Conservation (phyloP, 30 jellyfish, hydroid and myxozoan species). For the Hydra vulgaris region DNA sequence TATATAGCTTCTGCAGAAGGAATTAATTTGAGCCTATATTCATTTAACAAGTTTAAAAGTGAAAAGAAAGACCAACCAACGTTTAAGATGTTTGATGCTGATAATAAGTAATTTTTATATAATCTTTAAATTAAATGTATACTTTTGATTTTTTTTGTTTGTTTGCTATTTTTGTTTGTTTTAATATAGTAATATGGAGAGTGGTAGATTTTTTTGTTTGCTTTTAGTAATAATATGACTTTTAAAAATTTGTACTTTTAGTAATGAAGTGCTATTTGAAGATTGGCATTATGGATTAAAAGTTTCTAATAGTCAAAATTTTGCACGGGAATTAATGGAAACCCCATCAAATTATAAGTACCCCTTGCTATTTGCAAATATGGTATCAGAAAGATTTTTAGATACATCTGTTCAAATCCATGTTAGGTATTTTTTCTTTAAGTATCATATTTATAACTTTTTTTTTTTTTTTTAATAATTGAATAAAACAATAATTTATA, state of each 20-base stretch:
- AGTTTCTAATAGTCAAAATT: constrained; percentile 69
- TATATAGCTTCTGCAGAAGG: constrained; percentile 86
- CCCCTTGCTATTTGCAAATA: constrained; percentile 66
- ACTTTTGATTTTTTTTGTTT: background rate
- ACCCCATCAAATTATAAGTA: constrained; percentile 80
- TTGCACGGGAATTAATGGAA: constrained; percentile 82
- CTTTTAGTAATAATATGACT: no score
- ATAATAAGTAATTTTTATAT: constrained; percentile 17
- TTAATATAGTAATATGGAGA: no score
- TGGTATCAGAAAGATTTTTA: constrained; percentile 31
- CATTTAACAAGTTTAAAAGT: constrained; percentile 47
- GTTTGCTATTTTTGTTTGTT: no score
- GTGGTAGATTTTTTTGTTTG: no score
- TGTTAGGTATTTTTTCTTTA: constrained; percentile 33
- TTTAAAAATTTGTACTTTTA: background rate
- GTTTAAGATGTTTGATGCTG: constrained; percentile 7
- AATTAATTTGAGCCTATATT: constrained; percentile 23
- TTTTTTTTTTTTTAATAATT: no score
- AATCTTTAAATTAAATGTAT: background rate
- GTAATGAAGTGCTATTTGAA: background rate
- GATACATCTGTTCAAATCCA: constrained; percentile 40
- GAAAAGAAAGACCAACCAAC: constrained; percentile 30
- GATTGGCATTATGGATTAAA: constrained; percentile 55
- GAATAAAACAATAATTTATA: no score
- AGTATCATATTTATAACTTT: background rate